Percentiles rank a stretch among this genome's conserved stretches.
phyloP scores from a whole-genome alignment of 2,797 vertebrate genomes.

The Aphelocoma californica region DNA sequence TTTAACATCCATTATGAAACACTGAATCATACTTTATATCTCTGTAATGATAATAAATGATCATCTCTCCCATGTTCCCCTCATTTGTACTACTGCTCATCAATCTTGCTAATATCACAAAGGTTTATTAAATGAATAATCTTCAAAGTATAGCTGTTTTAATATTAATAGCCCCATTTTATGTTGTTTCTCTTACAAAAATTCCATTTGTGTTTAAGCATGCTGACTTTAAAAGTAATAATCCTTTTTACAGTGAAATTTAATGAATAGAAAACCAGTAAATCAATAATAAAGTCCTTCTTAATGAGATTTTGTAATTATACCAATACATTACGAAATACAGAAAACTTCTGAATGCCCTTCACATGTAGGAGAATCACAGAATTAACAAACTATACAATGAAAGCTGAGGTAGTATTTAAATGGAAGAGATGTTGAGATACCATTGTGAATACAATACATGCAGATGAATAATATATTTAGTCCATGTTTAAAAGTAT shows the following conservation, averaged over 20 bases:
- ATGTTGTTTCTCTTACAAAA: constrained; percentile 69
- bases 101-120: constrained; percentile 77
- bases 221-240: constrained; percentile 73
- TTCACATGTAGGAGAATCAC: neutral
- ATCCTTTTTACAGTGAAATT: constrained; percentile 69
- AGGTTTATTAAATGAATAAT: constrained; percentile 79
- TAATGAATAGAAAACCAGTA: constrained; percentile 76
- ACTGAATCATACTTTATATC: constrained; percentile 79
- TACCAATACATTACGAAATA: constrained; percentile 58
- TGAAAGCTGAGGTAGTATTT: neutral
- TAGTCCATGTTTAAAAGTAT: constrained; percentile 24
- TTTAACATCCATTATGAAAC: constrained; percentile 80
- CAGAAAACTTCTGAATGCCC: constrained; percentile 44
- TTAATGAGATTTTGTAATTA: constrained; percentile 74
- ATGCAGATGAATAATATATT: constrained; percentile 9
- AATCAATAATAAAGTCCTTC: constrained; percentile 72
- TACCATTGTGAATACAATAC: neutral
- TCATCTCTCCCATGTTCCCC: constrained; percentile 70
- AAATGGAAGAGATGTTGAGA: neutral
- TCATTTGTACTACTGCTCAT: constrained; percentile 76
- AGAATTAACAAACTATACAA: neutral
- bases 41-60: constrained; percentile 81
- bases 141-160: constrained; percentile 73
- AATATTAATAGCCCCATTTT: constrained; percentile 78
- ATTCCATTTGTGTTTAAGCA: constrained; percentile 69